Conservation (phyloP, 2,888 invertebrate species). For the Ophioninae sp. region DNA sequence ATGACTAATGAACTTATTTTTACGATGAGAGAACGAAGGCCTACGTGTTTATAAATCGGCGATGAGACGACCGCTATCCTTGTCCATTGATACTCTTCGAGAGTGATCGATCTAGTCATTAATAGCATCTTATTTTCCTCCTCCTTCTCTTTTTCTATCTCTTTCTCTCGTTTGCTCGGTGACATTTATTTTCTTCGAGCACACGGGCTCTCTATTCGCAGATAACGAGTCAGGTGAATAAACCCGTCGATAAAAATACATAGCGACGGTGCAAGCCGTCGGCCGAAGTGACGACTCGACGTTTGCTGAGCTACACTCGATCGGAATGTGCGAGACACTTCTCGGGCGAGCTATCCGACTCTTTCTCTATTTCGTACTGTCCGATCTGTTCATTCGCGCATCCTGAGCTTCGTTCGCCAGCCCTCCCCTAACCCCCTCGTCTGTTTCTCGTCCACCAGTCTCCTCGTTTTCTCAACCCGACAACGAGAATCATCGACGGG, state of each 20-base stretch:
- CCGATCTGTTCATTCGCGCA: conserved; percentile 5
- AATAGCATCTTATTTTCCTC: conserved; percentile 29
- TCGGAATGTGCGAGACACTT: conserved; percentile 66
- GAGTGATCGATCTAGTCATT: conserved; percentile 44
- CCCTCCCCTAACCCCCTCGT: neutral
- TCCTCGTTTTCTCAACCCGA: conserved; percentile 29
- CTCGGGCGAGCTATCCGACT: conserved; percentile 38
- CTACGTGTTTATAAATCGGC: conserved; percentile 42
- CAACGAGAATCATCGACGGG: conserved; percentile 5
- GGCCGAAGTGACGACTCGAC: conserved; percentile 63
- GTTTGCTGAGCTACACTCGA: conserved; percentile 67
- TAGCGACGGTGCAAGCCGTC: conserved; percentile 68
- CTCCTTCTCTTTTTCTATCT: conserved; percentile 3
- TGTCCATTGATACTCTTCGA: conserved; percentile 51
- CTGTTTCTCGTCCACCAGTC: conserved; percentile 17
- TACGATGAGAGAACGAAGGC: conserved; percentile 4
- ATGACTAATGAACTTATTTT: conserved; percentile 47
- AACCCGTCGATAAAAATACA: conserved; percentile 80
- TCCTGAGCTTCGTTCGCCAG: conserved; percentile 16
- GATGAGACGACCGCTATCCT: conserved; percentile 41
- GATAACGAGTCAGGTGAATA: conserved; percentile 78
- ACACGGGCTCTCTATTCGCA: conserved; percentile 68
- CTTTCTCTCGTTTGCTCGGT: conserved; percentile 9
- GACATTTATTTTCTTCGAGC: conserved; percentile 1
- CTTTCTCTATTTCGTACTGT: conserved; percentile 51